phyloP scores from a whole-genome alignment of 2,888 invertebrate genomes.

The Agonopterix subpropinquella region DNA sequence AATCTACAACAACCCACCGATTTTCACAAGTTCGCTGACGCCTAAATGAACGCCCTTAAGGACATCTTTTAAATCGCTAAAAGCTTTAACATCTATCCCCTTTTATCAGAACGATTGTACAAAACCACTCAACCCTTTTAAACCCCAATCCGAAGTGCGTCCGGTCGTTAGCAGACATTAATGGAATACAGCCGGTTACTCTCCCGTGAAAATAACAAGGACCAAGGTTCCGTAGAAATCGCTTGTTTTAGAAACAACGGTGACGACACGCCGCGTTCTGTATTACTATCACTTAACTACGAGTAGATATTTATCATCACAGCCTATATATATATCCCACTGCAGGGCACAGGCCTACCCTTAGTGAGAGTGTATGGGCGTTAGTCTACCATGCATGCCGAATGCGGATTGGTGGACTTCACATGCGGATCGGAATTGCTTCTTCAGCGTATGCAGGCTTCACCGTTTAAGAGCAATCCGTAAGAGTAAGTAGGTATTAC shows the following conservation, averaged over 20 bases:
- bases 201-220: slow-evolving; percentile 70
- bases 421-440: no score
- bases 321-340: no score
- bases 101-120: slow-evolving; percentile 72
- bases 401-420: no score
- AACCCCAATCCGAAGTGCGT: slow-evolving; percentile 71
- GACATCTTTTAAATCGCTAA: slow-evolving; percentile 69
- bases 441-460: no score
- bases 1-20: no score
- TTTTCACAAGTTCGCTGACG: slow-evolving; percentile 33
- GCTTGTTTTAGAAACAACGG: slow-evolving; percentile 27
- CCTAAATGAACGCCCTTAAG: slow-evolving; percentile 37
- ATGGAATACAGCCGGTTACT: slow-evolving; percentile 67
- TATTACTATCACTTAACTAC: not conserved
- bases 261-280: not conserved
- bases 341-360: no score
- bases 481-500: no score
- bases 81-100: slow-evolving; percentile 67
- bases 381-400: no score
- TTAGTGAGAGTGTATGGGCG: no score
- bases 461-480: no score
- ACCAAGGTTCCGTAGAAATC: slow-evolving; percentile 42
- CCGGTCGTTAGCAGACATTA: slow-evolving; percentile 74
- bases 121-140: slow-evolving; percentile 75
- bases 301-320: no score